Conservation (phyloP, 2,113 vertebrate species). For the Oceanodroma tethys region DNA sequence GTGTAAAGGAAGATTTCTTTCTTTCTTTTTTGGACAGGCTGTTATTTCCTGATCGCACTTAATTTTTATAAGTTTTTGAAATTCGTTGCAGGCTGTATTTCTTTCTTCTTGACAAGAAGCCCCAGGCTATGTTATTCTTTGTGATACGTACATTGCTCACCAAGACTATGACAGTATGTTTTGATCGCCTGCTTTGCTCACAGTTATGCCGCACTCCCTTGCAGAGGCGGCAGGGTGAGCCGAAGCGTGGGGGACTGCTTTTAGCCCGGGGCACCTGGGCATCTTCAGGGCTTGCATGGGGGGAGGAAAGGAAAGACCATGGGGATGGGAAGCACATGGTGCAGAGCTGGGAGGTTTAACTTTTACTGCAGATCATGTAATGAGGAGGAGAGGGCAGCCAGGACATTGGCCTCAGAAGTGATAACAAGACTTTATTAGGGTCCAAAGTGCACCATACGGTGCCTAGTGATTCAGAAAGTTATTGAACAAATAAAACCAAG, state of each 20-base stretch:
- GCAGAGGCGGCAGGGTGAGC: fast-evolving
- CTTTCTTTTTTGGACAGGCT: background rate
- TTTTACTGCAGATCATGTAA: background rate
- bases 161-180: background rate
- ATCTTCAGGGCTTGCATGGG: fast-evolving
- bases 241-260: fast-evolving
- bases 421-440: background rate
- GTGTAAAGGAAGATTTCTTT: background rate
- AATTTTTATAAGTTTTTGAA: background rate
- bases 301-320: fast-evolving
- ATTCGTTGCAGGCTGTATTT: background rate
- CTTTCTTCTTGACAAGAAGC: background rate
- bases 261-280: background rate
- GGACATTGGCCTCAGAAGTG: background rate
- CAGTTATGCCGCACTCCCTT: fast-evolving
- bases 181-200: fast-evolving
- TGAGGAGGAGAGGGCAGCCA: background rate
- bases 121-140: background rate
- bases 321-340: fast-evolving
- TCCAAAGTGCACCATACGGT: background rate
- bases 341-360: background rate
- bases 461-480: background rate
- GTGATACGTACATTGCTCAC: background rate
- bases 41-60: background rate
- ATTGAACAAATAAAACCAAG: background rate